Percentiles rank a stretch among this genome's conserved stretches.
Evolutionary conservation across 2,888 invertebrate genomes (phyloP).

Genomic region (Leptinotarsa rubiginosa): DNA sequence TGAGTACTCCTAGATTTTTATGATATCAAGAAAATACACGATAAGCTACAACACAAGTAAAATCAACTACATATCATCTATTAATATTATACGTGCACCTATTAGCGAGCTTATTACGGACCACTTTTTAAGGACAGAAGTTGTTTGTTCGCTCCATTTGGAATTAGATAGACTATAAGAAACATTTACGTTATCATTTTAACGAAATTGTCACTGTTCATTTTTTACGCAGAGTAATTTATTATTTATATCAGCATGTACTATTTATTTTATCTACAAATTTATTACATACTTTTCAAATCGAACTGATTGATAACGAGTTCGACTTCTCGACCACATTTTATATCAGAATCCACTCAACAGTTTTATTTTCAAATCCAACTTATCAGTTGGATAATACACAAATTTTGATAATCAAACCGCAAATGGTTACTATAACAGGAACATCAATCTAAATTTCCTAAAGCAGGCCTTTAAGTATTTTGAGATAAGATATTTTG

Average conservation of each 20-base stretch:
- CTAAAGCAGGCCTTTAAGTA: neutral
- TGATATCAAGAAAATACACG: no score
- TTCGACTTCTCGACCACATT: neutral
- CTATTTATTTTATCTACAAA: neutral
- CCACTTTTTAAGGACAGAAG: no score
- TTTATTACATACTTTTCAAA: neutral
- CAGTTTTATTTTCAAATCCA: neutral
- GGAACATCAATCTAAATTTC: no score
- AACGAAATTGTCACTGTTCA: neutral
- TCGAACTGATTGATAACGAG: neutral
- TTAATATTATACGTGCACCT: no score
- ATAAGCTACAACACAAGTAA: no score
- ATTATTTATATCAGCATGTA: neutral
- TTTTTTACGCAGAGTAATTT: neutral
- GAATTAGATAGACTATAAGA: no score
- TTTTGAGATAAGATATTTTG: neutral
- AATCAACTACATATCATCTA: no score
- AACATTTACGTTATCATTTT: no score
- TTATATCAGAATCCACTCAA: constrained; percentile 7
- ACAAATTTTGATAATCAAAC: neutral
- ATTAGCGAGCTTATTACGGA: no score
- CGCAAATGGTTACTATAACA: neutral
- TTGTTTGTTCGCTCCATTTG: no score
- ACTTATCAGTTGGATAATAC: neutral
- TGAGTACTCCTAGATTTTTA: no score